A percentile compares a stretch with the other conserved stretches of the same genome.
phyloP scores from a whole-genome alignment of 2,888 invertebrate species.

The Drosophila paramelanica region DNA sequence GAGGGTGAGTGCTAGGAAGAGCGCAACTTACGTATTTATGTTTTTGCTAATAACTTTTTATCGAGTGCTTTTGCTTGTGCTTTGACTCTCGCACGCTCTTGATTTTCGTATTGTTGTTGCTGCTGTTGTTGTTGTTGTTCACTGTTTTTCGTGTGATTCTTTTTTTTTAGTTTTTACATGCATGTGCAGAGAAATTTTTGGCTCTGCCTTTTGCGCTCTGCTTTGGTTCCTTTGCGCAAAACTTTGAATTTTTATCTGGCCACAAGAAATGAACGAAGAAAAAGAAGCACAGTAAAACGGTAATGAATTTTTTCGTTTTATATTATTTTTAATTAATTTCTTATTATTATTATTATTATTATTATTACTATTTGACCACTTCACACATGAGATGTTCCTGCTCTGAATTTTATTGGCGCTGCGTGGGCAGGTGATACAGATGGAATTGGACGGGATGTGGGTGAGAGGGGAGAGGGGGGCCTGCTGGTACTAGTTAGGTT shows the following conservation, averaged over 20 bases:
- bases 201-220: constrained; percentile 29
- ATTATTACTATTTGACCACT: constrained; percentile 20
- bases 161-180: constrained; percentile 53
- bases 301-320: constrained; percentile 12
- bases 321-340: constrained; percentile 10
- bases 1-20: constrained; percentile 22
- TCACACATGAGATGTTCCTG: constrained; percentile 25
- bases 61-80: constrained; percentile 58
- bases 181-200: constrained; percentile 49
- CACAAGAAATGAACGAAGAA: constrained; percentile 10
- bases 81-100: constrained; percentile 31
- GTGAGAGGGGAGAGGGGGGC: neutral
- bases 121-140: constrained; percentile 11
- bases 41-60: constrained; percentile 77
- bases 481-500: constrained; percentile 31
- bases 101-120: constrained; percentile 26
- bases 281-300: constrained; percentile 20
- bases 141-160: constrained; percentile 34
- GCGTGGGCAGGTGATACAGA: constrained; percentile 46
- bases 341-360: constrained; percentile 15
- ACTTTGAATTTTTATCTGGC: constrained; percentile 44
- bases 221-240: constrained; percentile 31
- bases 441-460: constrained; percentile 1
- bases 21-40: constrained; percentile 74
- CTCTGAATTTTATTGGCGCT: constrained; percentile 17